Evolutionary conservation across 2,113 vertebrate species (phyloP), one percentile per base, ranked within the genome.

Genomic region (Aptenodytes forsteri): DNA sequence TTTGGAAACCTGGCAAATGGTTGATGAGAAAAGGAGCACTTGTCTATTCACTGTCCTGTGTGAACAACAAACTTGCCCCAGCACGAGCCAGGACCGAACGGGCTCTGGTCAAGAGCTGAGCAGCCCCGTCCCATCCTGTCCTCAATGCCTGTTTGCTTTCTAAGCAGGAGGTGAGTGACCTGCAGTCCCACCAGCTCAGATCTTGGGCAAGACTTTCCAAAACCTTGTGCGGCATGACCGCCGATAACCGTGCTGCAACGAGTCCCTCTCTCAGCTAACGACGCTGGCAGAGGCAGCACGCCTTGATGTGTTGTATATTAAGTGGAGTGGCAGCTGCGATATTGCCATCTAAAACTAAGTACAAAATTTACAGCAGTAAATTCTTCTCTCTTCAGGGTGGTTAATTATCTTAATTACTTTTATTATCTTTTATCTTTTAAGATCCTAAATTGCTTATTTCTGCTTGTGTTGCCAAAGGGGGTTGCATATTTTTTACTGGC

Each of bases 401-500:
- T 98, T 99, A 98, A 99, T 98, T 99, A 99, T 99, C 98, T 98
- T 98, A 98, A 98, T 99, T 98, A 99, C 98, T 98, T 99, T 98
- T 98, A 98, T 99, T 99, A 98, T 98, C 98, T 98, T 98, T 98
- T 98, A 98, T 98, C 98, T 98, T 98, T 98, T 97, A 98, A 98
- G 98, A 98, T 98, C 98, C 98, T 97, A 98, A 98, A 98, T 98
- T 98, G 98, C 98, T 98, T 98, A 97, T 98, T 98, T 98, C 98
- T 98, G 97, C 98, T 98, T 95, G 96, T 98, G 98, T 98, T 93
- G 98, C 98, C 98, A 98, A 98, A 98, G 98, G 98, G 98, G 90
- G 96, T 98, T 98, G 96, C 97, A 96, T 97, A 97, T 98, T 96
- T 98, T 97, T 97, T 95, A 92, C 92, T 77, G 97, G 97, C 66